Conservation (phyloP, 2,888 invertebrate genomes). For the Nycteola revayana region DNA sequence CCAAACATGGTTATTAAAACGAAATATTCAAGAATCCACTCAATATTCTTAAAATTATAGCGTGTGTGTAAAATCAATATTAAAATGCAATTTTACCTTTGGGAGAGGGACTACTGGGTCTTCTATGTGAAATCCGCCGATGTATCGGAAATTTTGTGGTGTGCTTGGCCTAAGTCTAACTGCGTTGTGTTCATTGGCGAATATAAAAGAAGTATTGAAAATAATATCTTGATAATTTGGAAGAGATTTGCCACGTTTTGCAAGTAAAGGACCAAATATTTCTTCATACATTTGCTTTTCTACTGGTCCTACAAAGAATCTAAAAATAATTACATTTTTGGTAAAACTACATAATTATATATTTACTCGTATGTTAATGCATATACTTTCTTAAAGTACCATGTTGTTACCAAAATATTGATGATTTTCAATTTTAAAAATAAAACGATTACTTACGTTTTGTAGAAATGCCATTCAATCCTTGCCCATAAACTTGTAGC, state of each 20-base stretch:
- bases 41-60: too few species aligned
- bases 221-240: slow-evolving; percentile 39
- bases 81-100: slow-evolving; percentile 44
- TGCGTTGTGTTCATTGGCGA: slow-evolving; percentile 51
- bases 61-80: too few species aligned
- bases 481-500: slow-evolving; percentile 35
- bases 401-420: too few species aligned
- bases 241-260: slow-evolving; percentile 33
- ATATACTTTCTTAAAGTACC: too few species aligned
- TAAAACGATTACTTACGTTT: slow-evolving; percentile 38
- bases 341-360: too few species aligned
- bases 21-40: too few species aligned
- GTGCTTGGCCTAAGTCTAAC: slow-evolving; percentile 37
- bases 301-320: slow-evolving; percentile 17
- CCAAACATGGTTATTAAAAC: too few species aligned
- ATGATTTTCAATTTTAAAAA: too few species aligned
- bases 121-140: slow-evolving; percentile 57
- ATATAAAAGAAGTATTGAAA: slow-evolving; percentile 49
- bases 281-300: slow-evolving; percentile 32
- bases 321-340: too few species aligned
- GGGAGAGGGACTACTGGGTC: slow-evolving; percentile 44
- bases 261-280: slow-evolving; percentile 34
- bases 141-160: slow-evolving; percentile 48
- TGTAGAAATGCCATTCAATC: slow-evolving; percentile 25
- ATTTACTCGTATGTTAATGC: too few species aligned